Base-by-base conservation (phyloP, 64 coral and sea anemone genomes). In the Porites australiensis region DNA sequence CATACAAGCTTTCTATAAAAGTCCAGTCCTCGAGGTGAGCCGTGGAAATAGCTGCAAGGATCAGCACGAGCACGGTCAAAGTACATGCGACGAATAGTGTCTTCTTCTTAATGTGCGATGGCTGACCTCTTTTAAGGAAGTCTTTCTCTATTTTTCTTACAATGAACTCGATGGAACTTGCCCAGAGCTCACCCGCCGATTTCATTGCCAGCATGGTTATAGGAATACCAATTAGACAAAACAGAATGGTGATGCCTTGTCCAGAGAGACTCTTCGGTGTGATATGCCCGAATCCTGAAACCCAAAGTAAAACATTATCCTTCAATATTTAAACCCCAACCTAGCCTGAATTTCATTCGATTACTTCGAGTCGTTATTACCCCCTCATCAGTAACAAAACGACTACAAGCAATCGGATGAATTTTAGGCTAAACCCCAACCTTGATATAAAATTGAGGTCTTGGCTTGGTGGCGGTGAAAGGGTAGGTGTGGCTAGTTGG, bases 141-240 rank as follows among this genome's bases (percentile, higher is more conserved):
- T 8, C 4, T 49, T 44, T 76, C 50, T 76, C 73, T 50, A 47
- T 50, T 76, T 47, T 76, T 44, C 46, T 16, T 2, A 76, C 6
- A 48, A 50, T 12, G 37, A 8, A 76, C 45, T 19, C 6, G 16
- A 76, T 48, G 2, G 2, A 50, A 18, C 14, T 18, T 8, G 73
- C 53, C 53, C 37, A 37, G 12, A 82, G 52, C 50, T 89, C 87
- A 13, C 87, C 87, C 21, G 72, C 20, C 4, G 87, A 77, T 44
- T 89, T 89, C 43, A 89, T 49, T 21, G 87, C 74, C 71, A 89
- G 23, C 72, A 89, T 78, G 22, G 73, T 77, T 50, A 89, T 43
- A 12, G 87, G 87, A n/a, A 89, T 72, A 66, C 87, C 72, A 13
- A 89, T 23, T 0, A 77, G 2, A 43, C 87, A 89, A 58, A 47